Evolutionary conservation across 2,888 invertebrate genomes (phyloP), one percentile per base, ranked within the genome.

Genomic region (Campaea margaritaria): DNA sequence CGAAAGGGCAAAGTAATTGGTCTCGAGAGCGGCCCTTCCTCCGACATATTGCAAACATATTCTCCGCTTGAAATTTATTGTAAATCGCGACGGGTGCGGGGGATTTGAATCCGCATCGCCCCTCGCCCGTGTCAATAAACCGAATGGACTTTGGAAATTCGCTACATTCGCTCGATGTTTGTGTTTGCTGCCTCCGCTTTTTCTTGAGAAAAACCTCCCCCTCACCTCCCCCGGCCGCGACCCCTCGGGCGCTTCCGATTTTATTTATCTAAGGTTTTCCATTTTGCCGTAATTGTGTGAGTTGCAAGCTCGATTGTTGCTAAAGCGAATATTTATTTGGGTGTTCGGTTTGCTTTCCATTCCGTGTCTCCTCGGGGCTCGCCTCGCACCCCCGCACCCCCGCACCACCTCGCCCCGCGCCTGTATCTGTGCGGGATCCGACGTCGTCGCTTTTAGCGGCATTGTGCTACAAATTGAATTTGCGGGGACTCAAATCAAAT

Each of bases 251-350:
- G 80, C 85, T 87, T 87, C 88, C 87, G 84, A 88, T 88, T 90
- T 87, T 91, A 88, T 91, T 91, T 91, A 89, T 87, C 85, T 86
- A 89, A 88, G 86, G 89, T 90, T 91, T 91, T 91, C 90, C 89
- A 90, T 91, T 87, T 78, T 82, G 76, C 70, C 81, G 91, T 91
- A 90, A 89, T 89, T 90, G 90, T 87, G 89, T 87, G 87, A 89
- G 89, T 87, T 87, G 84, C 82, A 86, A 85, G 85, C 80, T 81
- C 87, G 85, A 88, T 88, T 87, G 89, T 91, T 83, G 86, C 89
- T 86, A 87, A 85, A 90, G 86, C 88, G 90, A 91, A 91, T 91
- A 90, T 91, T 91, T 91, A 91, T 91, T 90, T 84, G 89, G 86
- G 86, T 82, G 67, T 81, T 80, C 77, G 78, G 87, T 89, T 86